Conservation (phyloP, 2,888 invertebrate species). For the Scaptomyza tumidula region DNA sequence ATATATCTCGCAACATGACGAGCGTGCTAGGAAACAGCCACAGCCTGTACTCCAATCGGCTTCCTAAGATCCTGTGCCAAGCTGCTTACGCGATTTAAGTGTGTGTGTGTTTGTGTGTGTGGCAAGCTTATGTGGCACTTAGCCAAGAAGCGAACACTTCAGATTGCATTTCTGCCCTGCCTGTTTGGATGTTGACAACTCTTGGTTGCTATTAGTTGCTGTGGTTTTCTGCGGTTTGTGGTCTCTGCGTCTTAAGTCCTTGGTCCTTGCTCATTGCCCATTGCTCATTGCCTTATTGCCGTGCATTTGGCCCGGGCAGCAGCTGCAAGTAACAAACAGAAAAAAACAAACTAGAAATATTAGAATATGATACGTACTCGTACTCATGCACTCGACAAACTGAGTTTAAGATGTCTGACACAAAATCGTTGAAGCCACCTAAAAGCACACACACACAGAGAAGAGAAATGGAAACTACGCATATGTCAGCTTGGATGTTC, state of each 20-base stretch:
- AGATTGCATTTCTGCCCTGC: conserved; percentile 50
- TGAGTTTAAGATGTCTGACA: conserved; percentile 39
- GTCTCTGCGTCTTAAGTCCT: conserved; percentile 4
- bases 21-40: conserved; percentile 40
- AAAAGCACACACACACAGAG: conserved; percentile 11
- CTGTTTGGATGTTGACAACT: conserved; percentile 10
- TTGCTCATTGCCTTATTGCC: conserved; percentile 59
- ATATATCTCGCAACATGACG: conserved; percentile 83
- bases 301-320: conserved; percentile 40
- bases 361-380: conserved; percentile 21
- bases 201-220: conserved; percentile 5
- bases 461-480: not conserved
- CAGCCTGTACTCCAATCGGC: not conserved
- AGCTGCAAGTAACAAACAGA: conserved; percentile 38
- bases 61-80: conserved; percentile 9
- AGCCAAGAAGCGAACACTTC: conserved; percentile 45
- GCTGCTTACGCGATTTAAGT: conserved; percentile 7
- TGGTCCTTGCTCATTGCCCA: conserved; percentile 27
- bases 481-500: conserved; percentile 32
- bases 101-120: not conserved
- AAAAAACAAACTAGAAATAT: conserved; percentile 32
- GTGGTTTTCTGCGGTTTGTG: conserved; percentile 12
- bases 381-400: conserved; percentile 24
- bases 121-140: conserved; percentile 49
- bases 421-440: conserved; percentile 37